Percentiles rank a stretch among this genome's conserved stretches.
Conservation (phyloP, 1,140 invertebrate genomes). For the Solenopsis fugax region DNA sequence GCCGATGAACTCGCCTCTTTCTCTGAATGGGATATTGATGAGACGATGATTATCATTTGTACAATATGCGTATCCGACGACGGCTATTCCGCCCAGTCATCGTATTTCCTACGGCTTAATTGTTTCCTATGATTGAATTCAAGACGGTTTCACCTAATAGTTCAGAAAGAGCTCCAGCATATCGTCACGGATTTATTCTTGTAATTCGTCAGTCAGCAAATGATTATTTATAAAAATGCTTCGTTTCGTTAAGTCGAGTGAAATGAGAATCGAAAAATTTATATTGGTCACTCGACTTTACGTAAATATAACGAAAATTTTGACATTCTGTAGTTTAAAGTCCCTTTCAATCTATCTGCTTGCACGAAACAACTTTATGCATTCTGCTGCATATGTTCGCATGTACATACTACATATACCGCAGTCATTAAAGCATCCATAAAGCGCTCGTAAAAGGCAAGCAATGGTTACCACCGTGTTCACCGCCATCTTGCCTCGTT, state of each 20-base stretch:
- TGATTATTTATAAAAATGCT: slow-evolving; percentile 13
- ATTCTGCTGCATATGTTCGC: slow-evolving; percentile 21
- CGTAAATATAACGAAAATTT: slow-evolving; percentile 4
- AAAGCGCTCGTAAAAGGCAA: slow-evolving; percentile 59
- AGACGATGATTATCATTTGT: slow-evolving; percentile 46
- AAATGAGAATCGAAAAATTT: neutral
- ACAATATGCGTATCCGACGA: slow-evolving; percentile 44
- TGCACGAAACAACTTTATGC: slow-evolving; percentile 26
- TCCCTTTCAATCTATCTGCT: slow-evolving; percentile 17
- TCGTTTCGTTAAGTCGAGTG: neutral
- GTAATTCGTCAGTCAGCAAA: neutral
- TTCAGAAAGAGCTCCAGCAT: neutral
- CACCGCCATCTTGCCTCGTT: slow-evolving; percentile 57
- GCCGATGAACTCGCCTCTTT: slow-evolving; percentile 61
- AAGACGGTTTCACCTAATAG: slow-evolving; percentile 44
- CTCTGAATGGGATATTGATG: slow-evolving; percentile 64
- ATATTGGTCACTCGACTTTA: neutral
- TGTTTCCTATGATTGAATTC: slow-evolving; percentile 57
- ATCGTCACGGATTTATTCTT: neutral
- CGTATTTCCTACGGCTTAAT: slow-evolving; percentile 53
- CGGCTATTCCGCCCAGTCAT: slow-evolving; percentile 51
- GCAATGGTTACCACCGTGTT: slow-evolving; percentile 44
- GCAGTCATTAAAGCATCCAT: slow-evolving; percentile 56
- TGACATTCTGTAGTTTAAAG: slow-evolving; percentile 3
- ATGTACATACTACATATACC: neutral